Evolutionary conservation across 1,140 invertebrate genomes (phyloP), one percentile per base, ranked within the genome.

Genomic region (Aphidius gifuensis): DNA sequence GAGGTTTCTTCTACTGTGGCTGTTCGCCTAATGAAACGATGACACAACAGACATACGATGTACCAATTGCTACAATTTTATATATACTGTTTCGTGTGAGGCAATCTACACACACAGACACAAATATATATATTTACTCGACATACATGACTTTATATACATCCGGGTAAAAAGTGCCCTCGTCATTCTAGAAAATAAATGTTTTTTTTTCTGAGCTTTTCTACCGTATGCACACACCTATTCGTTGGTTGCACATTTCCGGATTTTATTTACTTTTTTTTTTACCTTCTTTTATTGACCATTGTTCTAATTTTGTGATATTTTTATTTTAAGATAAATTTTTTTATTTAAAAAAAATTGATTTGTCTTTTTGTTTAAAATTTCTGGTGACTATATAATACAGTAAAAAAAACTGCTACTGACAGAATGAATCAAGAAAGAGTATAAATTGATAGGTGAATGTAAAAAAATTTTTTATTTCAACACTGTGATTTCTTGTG

Each of bases 21-120:
- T 39, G 32, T 49, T 50, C 53, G 45, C 16, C 43, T 54, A 61
- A 61, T 61, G 59, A 61, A 61, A 61, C 50, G 59, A 61, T 61
- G 45, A 61, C 42, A 54, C 53, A 53, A 39, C 23, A 32, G 23
- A 32, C 23, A 32, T 32, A 32, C 23, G 2, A 32, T 32, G 23
- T 32, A 32, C 23, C 2, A 32, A 32, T 32, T 32, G 2, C 23
- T 32, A 32, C 23, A 32, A 4, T 32, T 32, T 32, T 32, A 32
- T 32, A 32, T 32, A 32, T 32, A 32, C 1, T 32, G 2, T 32
- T 32, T 32, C 4, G 23, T 32, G 23, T 32, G 23, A 32, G 23
- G 23, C 23, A 32, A 32, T 32, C 0, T 32, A 32, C 23, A 32
- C 23, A 2, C 23, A 32, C 23, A 32, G 1, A 2, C 23, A 32